Conservation (phyloP, 2,888 invertebrate species). For the Polydesmus complanatus region DNA sequence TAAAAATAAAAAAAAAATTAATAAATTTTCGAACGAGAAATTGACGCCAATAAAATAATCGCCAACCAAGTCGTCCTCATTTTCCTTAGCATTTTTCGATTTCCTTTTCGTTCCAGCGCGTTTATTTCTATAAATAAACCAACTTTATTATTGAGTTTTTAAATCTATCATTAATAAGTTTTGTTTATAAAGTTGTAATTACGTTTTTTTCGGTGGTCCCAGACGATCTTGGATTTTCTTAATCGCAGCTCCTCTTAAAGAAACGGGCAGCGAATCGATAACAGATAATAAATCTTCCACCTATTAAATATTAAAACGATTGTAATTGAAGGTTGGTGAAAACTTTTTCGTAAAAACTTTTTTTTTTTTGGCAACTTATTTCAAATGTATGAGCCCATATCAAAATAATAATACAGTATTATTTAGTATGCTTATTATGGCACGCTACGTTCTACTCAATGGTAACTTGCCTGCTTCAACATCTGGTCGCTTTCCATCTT, state of each 20-base stretch:
- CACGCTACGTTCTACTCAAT: neutral
- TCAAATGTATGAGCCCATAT: too few species aligned
- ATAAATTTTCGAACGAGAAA: too few species aligned
- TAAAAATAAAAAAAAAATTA: too few species aligned
- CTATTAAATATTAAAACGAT: neutral
- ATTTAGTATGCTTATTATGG: neutral
- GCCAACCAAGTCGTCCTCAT: neutral
- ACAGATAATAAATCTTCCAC: slow-evolving; percentile 11
- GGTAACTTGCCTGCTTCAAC: neutral
- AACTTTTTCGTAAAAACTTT: neutral
- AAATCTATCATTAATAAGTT: neutral
- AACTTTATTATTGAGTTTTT: neutral
- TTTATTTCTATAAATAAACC: too few species aligned
- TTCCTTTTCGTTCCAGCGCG: too few species aligned
- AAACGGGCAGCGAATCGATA: slow-evolving; percentile 1
- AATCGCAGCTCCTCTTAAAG: neutral
- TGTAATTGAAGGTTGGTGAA: neutral
- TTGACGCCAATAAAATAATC: too few species aligned
- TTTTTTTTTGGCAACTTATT: too few species aligned
- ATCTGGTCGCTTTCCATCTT: neutral
- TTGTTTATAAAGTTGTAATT: neutral
- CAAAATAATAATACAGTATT: too few species aligned
- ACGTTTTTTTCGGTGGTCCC: neutral
- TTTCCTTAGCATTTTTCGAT: neutral
- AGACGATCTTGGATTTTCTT: slow-evolving; percentile 6